Evolutionary conservation across 2,113 vertebrate species (phyloP).

Genomic region (Aphyosemion australe): DNA sequence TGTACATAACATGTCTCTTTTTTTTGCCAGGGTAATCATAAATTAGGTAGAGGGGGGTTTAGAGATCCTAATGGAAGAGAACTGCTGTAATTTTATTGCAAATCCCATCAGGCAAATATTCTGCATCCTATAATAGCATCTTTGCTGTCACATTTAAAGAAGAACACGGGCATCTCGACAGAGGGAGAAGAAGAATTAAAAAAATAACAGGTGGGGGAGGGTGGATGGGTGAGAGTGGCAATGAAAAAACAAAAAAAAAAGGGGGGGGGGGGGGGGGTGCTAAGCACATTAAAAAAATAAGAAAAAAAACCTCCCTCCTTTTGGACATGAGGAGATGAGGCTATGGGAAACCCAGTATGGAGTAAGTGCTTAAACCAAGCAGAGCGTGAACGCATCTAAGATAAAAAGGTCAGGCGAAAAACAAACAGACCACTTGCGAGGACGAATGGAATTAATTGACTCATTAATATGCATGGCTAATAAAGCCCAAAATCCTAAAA

Average conservation of each 20-base stretch:
- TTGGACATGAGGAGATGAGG: constrained; percentile 59
- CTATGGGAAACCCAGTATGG: constrained; percentile 78
- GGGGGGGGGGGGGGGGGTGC: constrained; percentile 36
- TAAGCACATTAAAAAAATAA: constrained; percentile 67
- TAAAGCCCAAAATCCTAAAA: constrained; percentile 85
- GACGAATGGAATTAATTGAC: constrained; percentile 90
- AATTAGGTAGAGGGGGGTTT: constrained; percentile 73
- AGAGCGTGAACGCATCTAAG: constrained; percentile 84
- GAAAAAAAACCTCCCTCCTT: constrained; percentile 46
- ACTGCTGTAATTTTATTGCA: constrained; percentile 76
- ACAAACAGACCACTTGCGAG: constrained; percentile 88
- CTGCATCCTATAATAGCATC: constrained; percentile 74
- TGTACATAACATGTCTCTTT: constrained; percentile 76
- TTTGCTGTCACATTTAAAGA: constrained; percentile 78
- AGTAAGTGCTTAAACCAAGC: constrained; percentile 85
- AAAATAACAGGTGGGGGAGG: constrained; percentile 33
- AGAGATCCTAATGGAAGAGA: constrained; percentile 76
- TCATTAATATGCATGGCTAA: constrained; percentile 89
- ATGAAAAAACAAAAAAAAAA: constrained; percentile 40
- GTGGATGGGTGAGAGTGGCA: constrained; percentile 44
- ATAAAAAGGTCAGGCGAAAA: constrained; percentile 86
- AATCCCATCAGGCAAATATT: constrained; percentile 79
- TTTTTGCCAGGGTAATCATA: constrained; percentile 75
- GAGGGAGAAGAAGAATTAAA: constrained; percentile 27
- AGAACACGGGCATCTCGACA: constrained; percentile 72